Percentiles rank a stretch among this genome's conserved stretches.
These are phyloP conservation scores for Astur gentilis DNA, from an alignment of 2,113 vertebrate species.

Conservation along the genomic window DNA sequence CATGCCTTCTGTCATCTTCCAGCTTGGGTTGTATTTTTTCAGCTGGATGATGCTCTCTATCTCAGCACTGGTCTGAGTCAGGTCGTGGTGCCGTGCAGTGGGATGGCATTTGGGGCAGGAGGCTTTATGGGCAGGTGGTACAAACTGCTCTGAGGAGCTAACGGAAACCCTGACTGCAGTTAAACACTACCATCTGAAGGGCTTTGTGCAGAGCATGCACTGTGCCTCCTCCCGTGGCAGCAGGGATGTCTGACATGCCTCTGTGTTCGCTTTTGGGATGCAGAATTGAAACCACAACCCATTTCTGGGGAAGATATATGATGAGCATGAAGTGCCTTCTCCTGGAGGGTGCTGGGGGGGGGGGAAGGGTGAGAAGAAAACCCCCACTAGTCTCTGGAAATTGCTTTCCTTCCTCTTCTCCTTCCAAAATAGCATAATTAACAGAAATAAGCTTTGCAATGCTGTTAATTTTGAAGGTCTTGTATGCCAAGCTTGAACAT, in stretches of 20 bases:
- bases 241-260: neutral
- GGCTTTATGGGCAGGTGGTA: neutral
- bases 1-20: neutral
- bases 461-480: neutral
- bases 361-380: neutral
- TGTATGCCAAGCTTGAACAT: neutral
- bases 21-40: rapidly evolving
- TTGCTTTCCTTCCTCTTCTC: conserved; percentile 29
- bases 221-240: neutral
- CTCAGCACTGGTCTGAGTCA: neutral
- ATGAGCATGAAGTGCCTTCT: neutral
- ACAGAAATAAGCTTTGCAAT: neutral
- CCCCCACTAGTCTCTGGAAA: neutral
- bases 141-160: neutral
- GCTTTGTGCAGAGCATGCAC: neutral
- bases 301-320: neutral
- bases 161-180: neutral
- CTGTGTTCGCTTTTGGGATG: rapidly evolving
- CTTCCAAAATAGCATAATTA: neutral
- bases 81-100: rapidly evolving
- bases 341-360: neutral
- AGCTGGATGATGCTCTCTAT: neutral
- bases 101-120: neutral
- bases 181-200: neutral
- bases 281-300: neutral